phyloP scores from a whole-genome alignment of 2,797 vertebrate genomes.

The Molossus molossus region DNA sequence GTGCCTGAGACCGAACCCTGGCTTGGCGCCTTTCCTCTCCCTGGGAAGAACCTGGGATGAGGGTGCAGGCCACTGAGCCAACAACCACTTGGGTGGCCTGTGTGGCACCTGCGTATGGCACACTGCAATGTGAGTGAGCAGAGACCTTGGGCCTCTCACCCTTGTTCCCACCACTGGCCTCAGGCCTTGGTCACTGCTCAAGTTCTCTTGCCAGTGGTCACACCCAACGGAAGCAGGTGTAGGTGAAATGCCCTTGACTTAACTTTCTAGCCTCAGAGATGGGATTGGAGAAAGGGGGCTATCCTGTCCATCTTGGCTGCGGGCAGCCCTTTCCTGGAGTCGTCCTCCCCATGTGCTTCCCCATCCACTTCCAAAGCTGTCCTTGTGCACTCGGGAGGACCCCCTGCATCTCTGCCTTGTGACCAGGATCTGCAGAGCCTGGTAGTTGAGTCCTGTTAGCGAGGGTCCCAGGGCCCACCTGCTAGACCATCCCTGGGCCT shows the following conservation, averaged over 20 bases:
- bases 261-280: neutral
- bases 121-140: too few relatives aligned
- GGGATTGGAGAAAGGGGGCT: neutral
- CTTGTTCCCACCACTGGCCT: fast-evolving
- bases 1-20: neutral
- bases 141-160: neutral
- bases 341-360: fast-evolving
- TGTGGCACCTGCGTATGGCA: fast-evolving
- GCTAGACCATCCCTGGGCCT: neutral
- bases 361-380: neutral
- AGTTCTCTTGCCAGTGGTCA: neutral
- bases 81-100: neutral
- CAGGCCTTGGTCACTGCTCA: neutral
- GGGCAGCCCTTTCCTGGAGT: neutral
- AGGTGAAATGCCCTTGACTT: neutral
- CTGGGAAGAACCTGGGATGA: neutral
- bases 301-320: neutral
- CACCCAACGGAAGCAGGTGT: neutral
- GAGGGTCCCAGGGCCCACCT: neutral
- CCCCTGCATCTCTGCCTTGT: neutral
- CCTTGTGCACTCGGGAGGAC: too few relatives aligned
- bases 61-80: neutral
- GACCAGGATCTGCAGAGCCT: neutral
- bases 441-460: neutral
- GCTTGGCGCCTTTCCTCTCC: neutral